phyloP scores from a whole-genome alignment of 2,888 invertebrate species.

The Acronicta alni region DNA sequence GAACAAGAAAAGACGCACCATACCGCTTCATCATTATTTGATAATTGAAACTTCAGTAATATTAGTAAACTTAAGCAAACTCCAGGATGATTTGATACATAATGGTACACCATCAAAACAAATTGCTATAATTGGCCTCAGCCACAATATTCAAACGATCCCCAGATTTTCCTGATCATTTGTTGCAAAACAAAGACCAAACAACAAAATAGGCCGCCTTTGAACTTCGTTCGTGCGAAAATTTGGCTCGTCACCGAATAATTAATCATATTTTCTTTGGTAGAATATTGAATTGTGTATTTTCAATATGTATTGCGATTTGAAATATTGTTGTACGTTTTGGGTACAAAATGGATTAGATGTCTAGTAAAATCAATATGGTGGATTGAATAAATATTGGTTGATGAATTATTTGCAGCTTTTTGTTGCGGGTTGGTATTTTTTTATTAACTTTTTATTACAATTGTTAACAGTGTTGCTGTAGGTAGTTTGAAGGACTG shows the following conservation, averaged over 20 bases:
- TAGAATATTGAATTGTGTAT: slow-evolving; percentile 32
- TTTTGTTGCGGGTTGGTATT: no score
- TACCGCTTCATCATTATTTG: no score
- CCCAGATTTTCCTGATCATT: slow-evolving; percentile 37
- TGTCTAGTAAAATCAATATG: slow-evolving; percentile 18
- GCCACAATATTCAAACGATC: neutral
- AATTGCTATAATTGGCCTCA: slow-evolving; percentile 1
- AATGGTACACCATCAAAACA: neutral
- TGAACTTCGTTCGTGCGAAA: slow-evolving; percentile 33
- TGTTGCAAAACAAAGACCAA: slow-evolving; percentile 40
- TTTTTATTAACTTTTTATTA: no score
- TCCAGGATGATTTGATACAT: neutral
- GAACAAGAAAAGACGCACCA: no score
- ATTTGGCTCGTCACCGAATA: slow-evolving; percentile 39
- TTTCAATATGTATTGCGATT: slow-evolving; percentile 15
- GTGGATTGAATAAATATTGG: slow-evolving; percentile 5
- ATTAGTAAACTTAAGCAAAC: no score
- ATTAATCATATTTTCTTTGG: slow-evolving; percentile 53
- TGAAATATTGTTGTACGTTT: slow-evolving; percentile 20
- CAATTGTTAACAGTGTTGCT: no score
- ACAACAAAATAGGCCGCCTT: slow-evolving; percentile 26
- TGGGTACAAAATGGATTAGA: slow-evolving; percentile 24
- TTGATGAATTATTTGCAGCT: no score
- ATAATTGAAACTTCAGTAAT: no score
- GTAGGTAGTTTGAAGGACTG: no score